Percentiles rank a stretch among this genome's conserved stretches.
Conservation (phyloP, 2,888 invertebrate genomes). For the Schrankia costaestrigalis region DNA sequence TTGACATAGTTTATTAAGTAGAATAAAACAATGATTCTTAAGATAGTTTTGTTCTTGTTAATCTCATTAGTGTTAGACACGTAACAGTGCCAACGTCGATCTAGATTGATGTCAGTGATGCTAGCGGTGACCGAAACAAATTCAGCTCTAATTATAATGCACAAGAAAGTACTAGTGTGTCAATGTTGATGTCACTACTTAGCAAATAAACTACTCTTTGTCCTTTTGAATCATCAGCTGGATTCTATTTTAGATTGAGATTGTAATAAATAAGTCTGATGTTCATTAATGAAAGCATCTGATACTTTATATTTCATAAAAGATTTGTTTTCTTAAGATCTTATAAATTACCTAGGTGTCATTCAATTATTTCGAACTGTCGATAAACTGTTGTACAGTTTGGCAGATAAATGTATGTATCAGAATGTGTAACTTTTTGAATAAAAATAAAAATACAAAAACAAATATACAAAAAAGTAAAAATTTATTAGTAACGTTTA, state of each 20-base stretch:
- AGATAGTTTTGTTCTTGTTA: too few species aligned
- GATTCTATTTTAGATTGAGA: slow-evolving; percentile 15
- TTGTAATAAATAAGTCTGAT: slow-evolving; percentile 5
- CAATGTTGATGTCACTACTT: slow-evolving; percentile 58
- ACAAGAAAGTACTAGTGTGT: slow-evolving; percentile 57
- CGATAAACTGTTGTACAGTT: not conserved
- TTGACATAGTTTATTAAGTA: not conserved
- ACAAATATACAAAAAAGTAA: too few species aligned
- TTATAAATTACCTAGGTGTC: too few species aligned
- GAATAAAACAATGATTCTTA: not conserved
- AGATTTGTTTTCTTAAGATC: too few species aligned
- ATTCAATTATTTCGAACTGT: too few species aligned
- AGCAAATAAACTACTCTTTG: slow-evolving; percentile 35
- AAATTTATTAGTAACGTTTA: too few species aligned
- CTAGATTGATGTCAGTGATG: slow-evolving; percentile 43
- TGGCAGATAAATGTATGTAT: not conserved
- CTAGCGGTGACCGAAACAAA: slow-evolving; percentile 37
- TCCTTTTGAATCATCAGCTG: slow-evolving; percentile 34
- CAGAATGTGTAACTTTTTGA: too few species aligned
- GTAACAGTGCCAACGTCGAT: slow-evolving; percentile 48
- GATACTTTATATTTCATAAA: too few species aligned
- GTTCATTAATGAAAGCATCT: slow-evolving; percentile 2
- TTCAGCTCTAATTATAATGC: slow-evolving; percentile 45
- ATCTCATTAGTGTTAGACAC: slow-evolving; percentile 32
- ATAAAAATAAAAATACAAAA: too few species aligned